Evolutionary conservation across 2,888 invertebrate genomes (phyloP).

Genomic region (Cryptus armator): DNA sequence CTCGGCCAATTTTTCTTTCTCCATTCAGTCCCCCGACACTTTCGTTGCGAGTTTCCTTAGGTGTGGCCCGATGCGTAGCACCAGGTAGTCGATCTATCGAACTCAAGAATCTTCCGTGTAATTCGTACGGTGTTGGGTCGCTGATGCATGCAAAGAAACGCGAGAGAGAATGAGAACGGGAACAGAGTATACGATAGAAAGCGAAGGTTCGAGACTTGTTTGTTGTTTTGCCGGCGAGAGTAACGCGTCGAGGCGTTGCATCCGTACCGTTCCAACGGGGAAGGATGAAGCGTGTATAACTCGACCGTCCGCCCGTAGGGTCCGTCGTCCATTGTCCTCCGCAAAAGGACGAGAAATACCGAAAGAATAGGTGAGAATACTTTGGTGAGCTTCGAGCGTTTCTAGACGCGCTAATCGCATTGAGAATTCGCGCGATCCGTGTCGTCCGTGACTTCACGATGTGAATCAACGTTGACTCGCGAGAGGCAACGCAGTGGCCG

Average conservation of each 20-base stretch:
- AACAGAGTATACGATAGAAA: not conserved
- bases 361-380: constrained; percentile 47
- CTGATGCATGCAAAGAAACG: not conserved
- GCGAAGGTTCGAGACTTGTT: constrained; percentile 38
- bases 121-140: constrained; percentile 41
- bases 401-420: constrained; percentile 76
- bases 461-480: constrained; percentile 54
- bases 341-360: constrained; percentile 65
- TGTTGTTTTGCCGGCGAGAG: constrained; percentile 51
- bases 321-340: constrained; percentile 73
- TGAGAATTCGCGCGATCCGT: constrained; percentile 77
- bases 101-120: constrained; percentile 46
- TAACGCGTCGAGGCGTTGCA: constrained; percentile 57
- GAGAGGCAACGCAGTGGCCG: constrained; percentile 48
- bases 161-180: constrained; percentile 5
- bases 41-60: not conserved
- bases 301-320: constrained; percentile 46
- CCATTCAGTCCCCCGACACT: not conserved
- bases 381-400: constrained; percentile 12
- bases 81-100: constrained; percentile 51
- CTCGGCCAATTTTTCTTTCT: constrained; percentile 1
- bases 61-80: not conserved
- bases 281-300: constrained; percentile 78
- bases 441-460: constrained; percentile 60
- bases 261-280: constrained; percentile 61